Evolutionary conservation across 2,888 invertebrate species (phyloP), one percentile per base, ranked within the genome.

Genomic region (Hanleya hanleyi): DNA sequence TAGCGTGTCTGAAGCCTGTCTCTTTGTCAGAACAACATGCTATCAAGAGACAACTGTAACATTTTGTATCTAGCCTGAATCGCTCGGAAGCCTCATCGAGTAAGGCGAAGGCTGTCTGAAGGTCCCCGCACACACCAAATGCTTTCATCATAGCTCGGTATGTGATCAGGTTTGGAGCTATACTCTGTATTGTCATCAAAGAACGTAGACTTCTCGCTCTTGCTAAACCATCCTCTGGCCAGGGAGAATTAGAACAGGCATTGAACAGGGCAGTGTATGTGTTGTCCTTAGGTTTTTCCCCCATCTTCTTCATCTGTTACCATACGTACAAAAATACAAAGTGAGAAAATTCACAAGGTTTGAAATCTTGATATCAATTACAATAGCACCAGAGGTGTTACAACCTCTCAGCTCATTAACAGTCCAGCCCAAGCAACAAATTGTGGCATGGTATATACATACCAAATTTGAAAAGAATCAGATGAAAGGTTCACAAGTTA

Each of bases 131-230:
- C 74, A 95, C 92, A 0, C 96, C 96, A 91, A 95, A 98, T 0
- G 96, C 96, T 92, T 96, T 97, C 38, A 97, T 95, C 94, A 97
- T 95, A 2, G 95, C 94, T 92, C 97, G 95, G 86, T 96, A 97
- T 86, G 95, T 96, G 7, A 94, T 93, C 0, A 93, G 89, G 87
- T 96, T 96, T 2, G 95, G 94, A 22, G 78, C 36, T 77, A 93
- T 76, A 78, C 93, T 92, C 83, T 94, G 95, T 81, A 94, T 94
- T 65, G 92, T 89, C 93, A 97, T 94, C 3, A 93, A 91, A 73
- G 93, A 91, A 69, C 94, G 92, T 67, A 98, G 91, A 75, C 93
- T 91, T 32, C 91, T 92, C 0, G 96, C 95, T 87, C 93, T 92
- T 68, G 93, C 91, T 49, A 97, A 89, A 0, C 95, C 96, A 89